Base-by-base conservation (phyloP, 2,113 vertebrate species). In the Sarotherodon lohbergeri region DNA sequence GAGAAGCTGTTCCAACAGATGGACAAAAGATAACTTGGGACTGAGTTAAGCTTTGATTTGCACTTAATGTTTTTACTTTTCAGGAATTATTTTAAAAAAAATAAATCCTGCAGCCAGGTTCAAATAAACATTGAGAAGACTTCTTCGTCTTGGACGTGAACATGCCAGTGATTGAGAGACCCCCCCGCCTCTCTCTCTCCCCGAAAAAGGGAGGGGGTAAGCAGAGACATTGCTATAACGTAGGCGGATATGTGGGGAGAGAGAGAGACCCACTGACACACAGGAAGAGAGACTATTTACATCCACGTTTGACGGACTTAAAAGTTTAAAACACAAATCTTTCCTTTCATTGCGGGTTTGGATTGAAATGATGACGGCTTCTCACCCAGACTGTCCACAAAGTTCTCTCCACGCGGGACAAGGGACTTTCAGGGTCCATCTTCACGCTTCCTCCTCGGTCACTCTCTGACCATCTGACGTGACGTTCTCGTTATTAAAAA, bases 341-440 rank as follows among this genome's bases (percentile, higher is more conserved):
- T 17, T 24, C 16, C 4, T 54, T 54, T 36, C 29, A 9, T 24
- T 32, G 34, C 39, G 10, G 0, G 7, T 48, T 43, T 46, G 12
- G 24, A 52, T 79, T 54, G 14, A 56, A 76, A 82, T 32, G 29
- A 36, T 41, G 52, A 39, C 46, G 17, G 48, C 34, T 3, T 7
- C 96, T 97, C 92, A 97, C 96, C 96, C 95, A 95, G 43, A 95
- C 87, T 7, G 93, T 87, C 96, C 96, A 96, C 17, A 97, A 73
- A 36, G 90, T 95, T 71, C 95, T 94, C 66, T 92, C 93, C 83
- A 93, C 9, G n/a, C 95, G 89, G 76, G 86, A 10, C 4, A 82
- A 1, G 1, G 88, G 17, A 41, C 43, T 81, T 24, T 93, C 92
- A 5, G 83, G 56, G 8, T 97, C 96, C 96, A 97, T 97, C 61